Conservation (phyloP, 2,113 vertebrate genomes). For the Macrotis lagotis region DNA sequence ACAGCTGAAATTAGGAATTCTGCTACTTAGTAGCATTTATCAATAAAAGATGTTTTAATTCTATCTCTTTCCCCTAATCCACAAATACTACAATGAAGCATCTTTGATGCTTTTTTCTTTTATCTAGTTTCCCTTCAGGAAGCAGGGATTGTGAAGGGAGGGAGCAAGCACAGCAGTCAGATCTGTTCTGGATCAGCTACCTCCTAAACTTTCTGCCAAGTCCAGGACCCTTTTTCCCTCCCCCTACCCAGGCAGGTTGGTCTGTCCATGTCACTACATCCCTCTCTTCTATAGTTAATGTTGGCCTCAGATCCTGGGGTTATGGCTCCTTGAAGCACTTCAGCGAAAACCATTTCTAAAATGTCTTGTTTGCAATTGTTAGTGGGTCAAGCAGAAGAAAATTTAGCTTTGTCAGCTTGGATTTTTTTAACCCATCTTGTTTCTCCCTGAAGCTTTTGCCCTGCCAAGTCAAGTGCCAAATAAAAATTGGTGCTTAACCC, state of each 20-base stretch:
- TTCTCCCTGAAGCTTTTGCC: conserved; percentile 65
- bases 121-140: conserved; percentile 64
- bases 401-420: conserved; percentile 65
- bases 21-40: conserved; percentile 42
- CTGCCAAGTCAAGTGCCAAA: conserved; percentile 46
- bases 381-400: conserved; percentile 71
- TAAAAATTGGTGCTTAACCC: conserved; percentile 49
- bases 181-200: conserved; percentile 46
- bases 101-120: conserved; percentile 42
- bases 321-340: conserved; percentile 61
- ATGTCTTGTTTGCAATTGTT: conserved; percentile 58
- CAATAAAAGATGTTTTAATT: conserved; percentile 38
- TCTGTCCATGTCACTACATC: not conserved
- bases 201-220: conserved; percentile 8
- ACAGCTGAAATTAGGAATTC: not conserved
- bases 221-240: not conserved
- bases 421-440: conserved; percentile 67
- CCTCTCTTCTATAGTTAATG: conserved; percentile 27
- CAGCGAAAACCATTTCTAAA: conserved; percentile 54
- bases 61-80: conserved; percentile 40
- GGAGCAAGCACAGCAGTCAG: conserved; percentile 30
- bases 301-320: conserved; percentile 56
- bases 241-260: not conserved
- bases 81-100: conserved; percentile 18
- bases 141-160: conserved; percentile 61